phyloP scores from a whole-genome alignment of 2,888 invertebrate species.

The Dendrolimus houi region DNA sequence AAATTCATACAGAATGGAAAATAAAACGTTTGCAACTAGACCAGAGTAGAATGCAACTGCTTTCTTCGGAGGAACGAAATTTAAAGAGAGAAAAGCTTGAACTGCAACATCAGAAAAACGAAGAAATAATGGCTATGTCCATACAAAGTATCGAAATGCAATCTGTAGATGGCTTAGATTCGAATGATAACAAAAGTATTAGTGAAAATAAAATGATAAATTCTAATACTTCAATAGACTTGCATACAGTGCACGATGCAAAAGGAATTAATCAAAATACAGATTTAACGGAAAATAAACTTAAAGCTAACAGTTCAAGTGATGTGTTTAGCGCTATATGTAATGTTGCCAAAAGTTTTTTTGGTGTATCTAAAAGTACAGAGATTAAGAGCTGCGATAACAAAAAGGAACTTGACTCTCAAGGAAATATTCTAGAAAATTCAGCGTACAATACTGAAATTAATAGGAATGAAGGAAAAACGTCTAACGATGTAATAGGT shows the following conservation, averaged over 20 bases:
- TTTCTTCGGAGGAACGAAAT: slow-evolving; percentile 71
- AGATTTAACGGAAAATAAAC: slow-evolving; percentile 23
- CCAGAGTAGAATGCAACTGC: slow-evolving; percentile 56
- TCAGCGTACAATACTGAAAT: slow-evolving; percentile 15
- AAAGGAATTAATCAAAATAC: slow-evolving; percentile 7
- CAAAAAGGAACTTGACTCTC: slow-evolving; percentile 43
- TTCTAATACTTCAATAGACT: slow-evolving; percentile 16
- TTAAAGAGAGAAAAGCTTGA: slow-evolving; percentile 72
- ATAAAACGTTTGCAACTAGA: slow-evolving; percentile 63
- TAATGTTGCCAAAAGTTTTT: slow-evolving; percentile 52
- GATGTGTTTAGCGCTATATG: slow-evolving; percentile 51
- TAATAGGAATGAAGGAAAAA: slow-evolving; percentile 25
- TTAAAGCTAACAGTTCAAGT: slow-evolving; percentile 29
- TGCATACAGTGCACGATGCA: slow-evolving; percentile 17
- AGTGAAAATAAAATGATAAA: slow-evolving; percentile 16
- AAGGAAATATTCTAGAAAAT: slow-evolving; percentile 43
- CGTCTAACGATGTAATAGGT: slow-evolving; percentile 51
- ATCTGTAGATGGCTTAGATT: slow-evolving; percentile 28
- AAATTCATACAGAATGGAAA: slow-evolving; percentile 75
- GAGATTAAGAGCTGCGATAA: slow-evolving; percentile 41
- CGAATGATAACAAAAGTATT: slow-evolving; percentile 17
- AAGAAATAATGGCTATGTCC: slow-evolving; percentile 55
- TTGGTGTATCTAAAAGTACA: slow-evolving; percentile 32
- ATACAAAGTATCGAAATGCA: slow-evolving; percentile 40
- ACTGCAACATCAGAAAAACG: slow-evolving; percentile 53